These are phyloP conservation scores for Parapsyche elsis DNA, from an alignment of 1,140 invertebrate species.

Conservation along the genomic window DNA sequence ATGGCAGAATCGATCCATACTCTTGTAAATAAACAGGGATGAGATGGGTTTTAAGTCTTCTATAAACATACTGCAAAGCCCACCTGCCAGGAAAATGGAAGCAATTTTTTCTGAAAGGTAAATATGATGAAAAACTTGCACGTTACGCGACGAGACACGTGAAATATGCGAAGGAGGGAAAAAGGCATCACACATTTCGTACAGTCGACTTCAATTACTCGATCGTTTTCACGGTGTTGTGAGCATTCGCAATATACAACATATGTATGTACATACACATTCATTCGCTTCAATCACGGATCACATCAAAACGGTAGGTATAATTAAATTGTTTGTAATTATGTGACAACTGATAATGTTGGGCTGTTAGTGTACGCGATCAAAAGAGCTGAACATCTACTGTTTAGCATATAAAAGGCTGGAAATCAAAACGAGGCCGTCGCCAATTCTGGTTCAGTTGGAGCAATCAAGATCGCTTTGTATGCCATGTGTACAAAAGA, in stretches of 20 bases:
- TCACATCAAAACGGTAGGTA: not conserved
- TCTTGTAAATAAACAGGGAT: constrained; percentile 16
- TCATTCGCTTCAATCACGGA: not conserved
- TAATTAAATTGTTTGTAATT: constrained; percentile 18
- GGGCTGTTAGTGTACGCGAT: not conserved
- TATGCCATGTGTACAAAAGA: not conserved
- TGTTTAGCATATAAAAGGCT: constrained; percentile 23
- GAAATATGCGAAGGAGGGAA: not conserved
- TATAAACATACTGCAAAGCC: constrained; percentile 7
- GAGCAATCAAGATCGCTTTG: not conserved
- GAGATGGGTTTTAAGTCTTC: constrained; percentile 15
- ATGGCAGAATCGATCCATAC: not conserved
- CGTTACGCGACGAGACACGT: not conserved
- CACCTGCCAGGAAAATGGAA: constrained; percentile 20
- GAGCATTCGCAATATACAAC: not conserved
- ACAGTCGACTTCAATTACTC: constrained; percentile 3
- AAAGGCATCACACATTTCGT: not conserved
- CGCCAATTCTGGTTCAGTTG: not conserved
- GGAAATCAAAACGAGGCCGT: constrained; percentile 1
- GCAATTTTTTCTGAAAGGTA: constrained; percentile 21
- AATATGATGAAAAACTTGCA: constrained; percentile 12
- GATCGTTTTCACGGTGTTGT: not conserved
- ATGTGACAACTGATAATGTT: not conserved
- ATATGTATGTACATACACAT: too few relatives aligned
- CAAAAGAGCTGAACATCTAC: not conserved